phyloP scores from a whole-genome alignment of 2,888 invertebrate species.

The Yponomeuta cagnagella region DNA sequence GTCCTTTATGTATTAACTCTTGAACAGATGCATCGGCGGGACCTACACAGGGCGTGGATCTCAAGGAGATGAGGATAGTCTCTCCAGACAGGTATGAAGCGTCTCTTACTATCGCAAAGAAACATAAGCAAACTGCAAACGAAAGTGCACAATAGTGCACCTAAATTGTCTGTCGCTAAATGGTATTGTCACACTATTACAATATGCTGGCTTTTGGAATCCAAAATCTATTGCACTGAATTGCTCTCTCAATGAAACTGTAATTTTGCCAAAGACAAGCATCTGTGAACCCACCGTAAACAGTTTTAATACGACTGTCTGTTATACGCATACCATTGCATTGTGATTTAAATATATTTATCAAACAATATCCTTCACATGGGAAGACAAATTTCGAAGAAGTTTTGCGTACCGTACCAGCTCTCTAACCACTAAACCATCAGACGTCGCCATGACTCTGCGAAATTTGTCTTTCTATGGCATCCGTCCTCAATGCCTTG shows the following conservation, averaged over 20 bases:
- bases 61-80: slow-evolving; percentile 77
- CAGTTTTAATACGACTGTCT: not conserved
- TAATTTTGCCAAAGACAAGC: not conserved
- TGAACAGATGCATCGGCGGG: slow-evolving; percentile 78
- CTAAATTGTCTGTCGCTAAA: slow-evolving; percentile 16
- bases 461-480: no score
- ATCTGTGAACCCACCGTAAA: not conserved
- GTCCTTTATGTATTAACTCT: not conserved
- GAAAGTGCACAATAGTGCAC: slow-evolving; percentile 1
- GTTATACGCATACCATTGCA: not conserved
- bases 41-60: slow-evolving; percentile 70
- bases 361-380: not conserved
- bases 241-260: not conserved
- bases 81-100: slow-evolving; percentile 67
- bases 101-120: not conserved
- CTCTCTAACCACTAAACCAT: no score
- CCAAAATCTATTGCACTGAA: slow-evolving; percentile 1
- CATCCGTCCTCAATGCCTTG: no score
- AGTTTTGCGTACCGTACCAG: no score
- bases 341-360: not conserved
- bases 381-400: no score
- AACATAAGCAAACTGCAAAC: not conserved
- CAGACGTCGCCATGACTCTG: no score
- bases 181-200: not conserved
- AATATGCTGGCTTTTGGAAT: not conserved